These are phyloP conservation scores for Paralichthys olivaceus DNA, from an alignment of 2,113 vertebrate genomes.

Conservation along the genomic window DNA sequence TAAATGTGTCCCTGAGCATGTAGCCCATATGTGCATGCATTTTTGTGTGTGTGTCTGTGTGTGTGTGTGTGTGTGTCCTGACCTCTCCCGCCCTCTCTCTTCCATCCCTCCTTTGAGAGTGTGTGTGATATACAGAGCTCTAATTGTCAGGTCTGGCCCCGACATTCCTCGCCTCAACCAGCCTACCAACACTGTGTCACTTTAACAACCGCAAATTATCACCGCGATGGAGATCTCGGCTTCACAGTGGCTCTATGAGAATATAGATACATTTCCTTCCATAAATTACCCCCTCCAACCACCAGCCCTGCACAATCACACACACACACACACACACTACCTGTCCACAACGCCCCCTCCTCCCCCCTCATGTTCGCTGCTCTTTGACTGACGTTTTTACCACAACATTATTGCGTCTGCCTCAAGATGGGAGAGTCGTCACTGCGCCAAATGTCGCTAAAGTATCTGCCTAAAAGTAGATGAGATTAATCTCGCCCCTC, in stretches of 20 bases:
- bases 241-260: constrained; percentile 87
- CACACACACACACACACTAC: constrained; percentile 39
- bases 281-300: constrained; percentile 86
- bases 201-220: constrained; percentile 96
- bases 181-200: constrained; percentile 90
- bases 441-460: constrained; percentile 93
- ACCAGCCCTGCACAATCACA: constrained; percentile 5
- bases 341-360: constrained; percentile 3
- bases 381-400: constrained; percentile 93
- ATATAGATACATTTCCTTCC: constrained; percentile 92
- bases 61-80: constrained; percentile 62
- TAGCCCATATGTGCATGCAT: neutral
- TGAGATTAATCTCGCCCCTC: constrained; percentile 85
- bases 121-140: constrained; percentile 82
- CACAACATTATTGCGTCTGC: constrained; percentile 92
- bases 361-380: constrained; percentile 42
- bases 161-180: constrained; percentile 84
- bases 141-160: constrained; percentile 84
- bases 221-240: constrained; percentile 90
- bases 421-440: constrained; percentile 85
- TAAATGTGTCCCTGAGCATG: constrained; percentile 22
- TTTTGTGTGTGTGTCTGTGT: constrained; percentile 26
- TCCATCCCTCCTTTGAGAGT: constrained; percentile 70
- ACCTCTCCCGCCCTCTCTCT: constrained; percentile 59
- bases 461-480: constrained; percentile 92